These are phyloP conservation scores for Nyctibius grandis DNA, from an alignment of 2,797 vertebrate species.

Conservation along the genomic window DNA sequence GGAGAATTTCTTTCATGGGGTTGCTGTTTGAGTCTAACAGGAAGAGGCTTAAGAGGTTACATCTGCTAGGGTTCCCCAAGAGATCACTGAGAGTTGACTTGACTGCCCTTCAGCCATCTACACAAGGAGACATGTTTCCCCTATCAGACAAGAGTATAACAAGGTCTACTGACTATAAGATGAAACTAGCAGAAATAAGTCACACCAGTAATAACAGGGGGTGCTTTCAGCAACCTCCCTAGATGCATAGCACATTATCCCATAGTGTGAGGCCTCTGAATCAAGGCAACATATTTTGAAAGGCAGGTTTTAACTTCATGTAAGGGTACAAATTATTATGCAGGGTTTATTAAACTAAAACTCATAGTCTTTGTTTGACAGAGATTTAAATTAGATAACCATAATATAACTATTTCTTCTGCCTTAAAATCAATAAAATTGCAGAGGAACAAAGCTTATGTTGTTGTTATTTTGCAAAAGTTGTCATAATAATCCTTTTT, in stretches of 20 bases:
- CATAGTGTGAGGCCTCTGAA: neutral
- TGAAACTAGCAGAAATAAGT: neutral
- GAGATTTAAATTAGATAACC: neutral
- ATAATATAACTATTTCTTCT: neutral
- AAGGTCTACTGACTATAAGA: neutral
- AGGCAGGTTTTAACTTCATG: neutral
- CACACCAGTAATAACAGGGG: neutral
- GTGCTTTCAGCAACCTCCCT: neutral
- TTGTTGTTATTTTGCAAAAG: neutral
- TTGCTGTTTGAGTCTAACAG: constrained; percentile 46
- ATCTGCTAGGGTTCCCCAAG: constrained; percentile 46
- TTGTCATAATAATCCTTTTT: neutral
- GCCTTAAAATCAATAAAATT: neutral
- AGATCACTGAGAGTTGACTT: neutral
- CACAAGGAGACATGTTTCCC: neutral
- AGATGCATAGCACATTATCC: neutral
- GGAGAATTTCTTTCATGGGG: constrained; percentile 45
- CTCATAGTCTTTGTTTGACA: neutral
- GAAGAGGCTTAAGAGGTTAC: constrained; percentile 62
- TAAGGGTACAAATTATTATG: neutral
- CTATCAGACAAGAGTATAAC: neutral
- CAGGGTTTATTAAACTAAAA: neutral
- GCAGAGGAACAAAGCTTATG: neutral
- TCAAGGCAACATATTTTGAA: neutral
- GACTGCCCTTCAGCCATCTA: constrained; percentile 17